Evolutionary conservation across 2,113 vertebrate genomes (phyloP).

Genomic region (Pangasianodon hypophthalmus): DNA sequence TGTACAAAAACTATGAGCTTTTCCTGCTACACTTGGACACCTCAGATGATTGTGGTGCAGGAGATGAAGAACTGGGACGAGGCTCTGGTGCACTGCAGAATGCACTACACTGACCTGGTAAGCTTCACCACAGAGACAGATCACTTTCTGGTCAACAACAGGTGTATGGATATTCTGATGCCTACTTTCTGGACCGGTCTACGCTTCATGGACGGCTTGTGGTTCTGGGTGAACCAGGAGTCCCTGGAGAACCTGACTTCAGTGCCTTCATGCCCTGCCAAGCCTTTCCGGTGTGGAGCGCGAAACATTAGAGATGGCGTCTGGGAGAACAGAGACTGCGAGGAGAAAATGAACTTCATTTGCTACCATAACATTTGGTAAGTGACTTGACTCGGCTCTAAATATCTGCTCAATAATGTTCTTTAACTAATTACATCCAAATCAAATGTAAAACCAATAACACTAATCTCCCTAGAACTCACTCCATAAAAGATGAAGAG

Average conservation of each 20-base stretch:
- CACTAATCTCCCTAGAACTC: background rate
- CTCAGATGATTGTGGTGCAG: constrained; percentile 7
- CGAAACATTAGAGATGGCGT: background rate
- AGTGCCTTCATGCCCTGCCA: background rate
- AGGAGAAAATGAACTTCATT: constrained; percentile 26
- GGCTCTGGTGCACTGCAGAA: constrained; percentile 21
- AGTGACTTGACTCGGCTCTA: background rate
- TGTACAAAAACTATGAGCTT: background rate
- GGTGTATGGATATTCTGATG: background rate
- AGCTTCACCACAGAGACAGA: background rate
- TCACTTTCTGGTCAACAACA: background rate
- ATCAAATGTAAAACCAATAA: background rate
- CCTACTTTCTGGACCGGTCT: constrained; percentile 9
- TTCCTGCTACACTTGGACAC: constrained; percentile 15
- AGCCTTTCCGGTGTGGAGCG: background rate
- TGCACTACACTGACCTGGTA: constrained; percentile 3
- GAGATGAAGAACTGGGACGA: constrained; percentile 17
- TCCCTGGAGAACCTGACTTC: accelerated
- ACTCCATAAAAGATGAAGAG: background rate
- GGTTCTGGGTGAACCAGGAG: background rate
- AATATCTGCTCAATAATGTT: background rate
- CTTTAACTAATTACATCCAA: background rate
- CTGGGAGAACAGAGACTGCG: constrained; percentile 21
- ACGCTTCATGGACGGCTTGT: constrained; percentile 4
- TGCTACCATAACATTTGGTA: background rate